These are phyloP conservation scores for Theretra japonica DNA, from an alignment of 2,888 invertebrate genomes.

Conservation along the genomic window DNA sequence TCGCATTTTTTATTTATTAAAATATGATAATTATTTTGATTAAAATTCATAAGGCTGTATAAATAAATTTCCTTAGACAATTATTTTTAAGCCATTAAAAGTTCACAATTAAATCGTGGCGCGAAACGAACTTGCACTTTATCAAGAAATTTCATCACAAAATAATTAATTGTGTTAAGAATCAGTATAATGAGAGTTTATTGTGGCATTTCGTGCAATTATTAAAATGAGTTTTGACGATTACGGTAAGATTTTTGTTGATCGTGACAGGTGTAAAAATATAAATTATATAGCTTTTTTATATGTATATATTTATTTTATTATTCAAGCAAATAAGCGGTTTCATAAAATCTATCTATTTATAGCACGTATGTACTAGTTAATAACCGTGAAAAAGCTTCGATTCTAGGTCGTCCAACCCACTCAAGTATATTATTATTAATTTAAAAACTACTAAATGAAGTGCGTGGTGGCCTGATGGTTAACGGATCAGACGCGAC, in stretches of 20 bases:
- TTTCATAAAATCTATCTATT: too few relatives aligned
- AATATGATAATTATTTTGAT: neutral
- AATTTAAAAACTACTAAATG: too few relatives aligned
- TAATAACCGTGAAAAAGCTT: too few relatives aligned
- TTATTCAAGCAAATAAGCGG: neutral
- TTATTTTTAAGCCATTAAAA: neutral
- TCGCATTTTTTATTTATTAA: neutral
- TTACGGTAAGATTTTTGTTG: constrained; percentile 57
- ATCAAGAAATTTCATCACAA: neutral
- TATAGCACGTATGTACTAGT: too few relatives aligned
- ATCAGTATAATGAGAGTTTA: neutral
- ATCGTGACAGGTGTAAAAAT: neutral
- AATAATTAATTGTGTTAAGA: neutral
- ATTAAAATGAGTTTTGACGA: constrained; percentile 60
- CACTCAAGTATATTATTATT: too few relatives aligned
- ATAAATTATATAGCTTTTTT: neutral
- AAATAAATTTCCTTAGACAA: neutral
- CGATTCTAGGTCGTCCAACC: too few relatives aligned
- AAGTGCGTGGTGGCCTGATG: too few relatives aligned
- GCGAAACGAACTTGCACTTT: constrained; percentile 36
- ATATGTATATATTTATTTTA: neutral
- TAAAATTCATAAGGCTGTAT: constrained; percentile 11
- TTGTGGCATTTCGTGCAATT: neutral
- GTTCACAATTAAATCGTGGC: constrained; percentile 31
- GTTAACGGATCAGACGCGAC: too few relatives aligned